These are phyloP conservation scores for Chinchilla lanigera DNA, from an alignment of 2,113 vertebrate genomes.

Conservation along the genomic window DNA sequence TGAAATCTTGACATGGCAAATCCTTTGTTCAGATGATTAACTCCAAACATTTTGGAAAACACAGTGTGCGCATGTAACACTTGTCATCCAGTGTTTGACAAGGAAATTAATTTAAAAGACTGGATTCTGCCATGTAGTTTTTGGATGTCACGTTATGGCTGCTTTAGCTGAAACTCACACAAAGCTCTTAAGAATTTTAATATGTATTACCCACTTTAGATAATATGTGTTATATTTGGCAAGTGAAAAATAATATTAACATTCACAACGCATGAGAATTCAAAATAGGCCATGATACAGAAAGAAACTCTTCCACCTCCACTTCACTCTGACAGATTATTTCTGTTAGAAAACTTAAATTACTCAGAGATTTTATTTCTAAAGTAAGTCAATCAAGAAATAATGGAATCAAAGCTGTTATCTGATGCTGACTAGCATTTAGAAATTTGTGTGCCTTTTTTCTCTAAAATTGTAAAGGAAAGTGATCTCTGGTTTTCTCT, in stretches of 20 bases:
- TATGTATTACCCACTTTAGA: slow-evolving; percentile 57
- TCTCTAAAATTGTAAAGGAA: background rate
- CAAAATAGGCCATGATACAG: background rate
- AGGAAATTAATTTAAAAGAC: slow-evolving; percentile 57
- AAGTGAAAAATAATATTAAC: slow-evolving; percentile 65
- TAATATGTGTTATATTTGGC: slow-evolving; percentile 66
- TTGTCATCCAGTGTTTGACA: slow-evolving; percentile 58
- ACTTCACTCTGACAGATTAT: background rate
- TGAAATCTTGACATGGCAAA: background rate
- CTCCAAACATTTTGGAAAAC: slow-evolving; percentile 15
- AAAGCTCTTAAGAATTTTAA: slow-evolving; percentile 59
- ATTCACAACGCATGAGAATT: slow-evolving; percentile 31
- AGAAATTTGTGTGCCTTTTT: background rate
- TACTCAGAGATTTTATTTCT: slow-evolving; percentile 17
- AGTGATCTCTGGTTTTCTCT: background rate
- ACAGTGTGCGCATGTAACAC: background rate
- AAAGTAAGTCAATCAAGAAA: slow-evolving; percentile 38
- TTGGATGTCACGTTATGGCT: slow-evolving; percentile 55
- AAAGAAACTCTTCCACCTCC: background rate
- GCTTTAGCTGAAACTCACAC: slow-evolving; percentile 36
- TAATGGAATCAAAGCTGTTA: slow-evolving; percentile 51
- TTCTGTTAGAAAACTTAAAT: slow-evolving; percentile 42
- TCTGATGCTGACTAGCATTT: background rate
- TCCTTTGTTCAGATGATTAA: slow-evolving; percentile 24
- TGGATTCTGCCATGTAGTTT: background rate